Conservation (phyloP, 2,888 invertebrate genomes). For the Polylopha cassiicola region DNA sequence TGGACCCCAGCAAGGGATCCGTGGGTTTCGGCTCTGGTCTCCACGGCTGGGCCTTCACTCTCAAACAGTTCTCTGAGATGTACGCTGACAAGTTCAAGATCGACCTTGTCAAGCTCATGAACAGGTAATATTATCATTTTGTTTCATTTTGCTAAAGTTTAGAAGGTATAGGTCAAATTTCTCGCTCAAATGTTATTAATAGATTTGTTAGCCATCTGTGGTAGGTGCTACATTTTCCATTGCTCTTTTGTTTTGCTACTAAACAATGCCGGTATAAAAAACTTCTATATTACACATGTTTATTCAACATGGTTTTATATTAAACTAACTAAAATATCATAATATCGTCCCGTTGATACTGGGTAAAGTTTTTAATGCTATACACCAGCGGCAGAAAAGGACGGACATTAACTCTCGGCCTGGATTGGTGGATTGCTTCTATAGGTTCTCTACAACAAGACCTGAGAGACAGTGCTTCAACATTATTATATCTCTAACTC, state of each 20-base stretch:
- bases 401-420: constrained; percentile 51
- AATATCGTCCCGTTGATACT: constrained; percentile 65
- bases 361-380: constrained; percentile 54
- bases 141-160: neutral
- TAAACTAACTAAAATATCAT: neutral
- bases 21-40: constrained; percentile 99
- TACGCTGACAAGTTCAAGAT: constrained; percentile 99
- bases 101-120: constrained; percentile 98
- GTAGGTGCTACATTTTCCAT: too few relatives aligned
- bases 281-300: too few relatives aligned
- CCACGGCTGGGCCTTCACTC: constrained; percentile 99
- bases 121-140: constrained; percentile 73
- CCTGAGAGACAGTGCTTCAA: constrained; percentile 49
- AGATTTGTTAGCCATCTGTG: too few relatives aligned
- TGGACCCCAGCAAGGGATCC: constrained; percentile 98
- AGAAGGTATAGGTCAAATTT: too few relatives aligned
- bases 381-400: constrained; percentile 70
- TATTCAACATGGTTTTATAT: too few relatives aligned
- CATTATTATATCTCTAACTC: too few relatives aligned
- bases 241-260: too few relatives aligned
- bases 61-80: constrained; percentile 99
- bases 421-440: constrained; percentile 40
- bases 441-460: constrained; percentile 41
- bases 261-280: too few relatives aligned
- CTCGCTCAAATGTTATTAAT: too few relatives aligned